Evolutionary conservation across 2,888 invertebrate genomes (phyloP).

Genomic region (Cheilosia soror): DNA sequence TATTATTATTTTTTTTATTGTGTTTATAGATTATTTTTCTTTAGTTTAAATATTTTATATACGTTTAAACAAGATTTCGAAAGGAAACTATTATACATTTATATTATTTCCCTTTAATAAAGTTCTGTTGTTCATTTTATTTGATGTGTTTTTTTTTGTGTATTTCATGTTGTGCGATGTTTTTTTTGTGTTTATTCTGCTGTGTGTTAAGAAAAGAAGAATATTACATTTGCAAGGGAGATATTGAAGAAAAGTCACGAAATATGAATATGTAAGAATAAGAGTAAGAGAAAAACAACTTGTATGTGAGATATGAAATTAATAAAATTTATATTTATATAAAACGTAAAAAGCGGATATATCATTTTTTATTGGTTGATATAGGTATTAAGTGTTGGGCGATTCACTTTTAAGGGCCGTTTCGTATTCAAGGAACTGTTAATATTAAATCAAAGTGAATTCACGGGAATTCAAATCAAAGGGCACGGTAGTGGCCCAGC

Average conservation of each 20-base stretch:
- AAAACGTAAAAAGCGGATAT: constrained; percentile 29
- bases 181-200: constrained; percentile 16
- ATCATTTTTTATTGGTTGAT: no score
- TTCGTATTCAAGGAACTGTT: no score
- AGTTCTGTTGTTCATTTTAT: constrained; percentile 63
- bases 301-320: constrained; percentile 57
- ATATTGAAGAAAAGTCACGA: not conserved
- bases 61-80: constrained; percentile 53
- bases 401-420: no score
- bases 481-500: no score
- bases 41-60: constrained; percentile 52
- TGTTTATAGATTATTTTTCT: constrained; percentile 51
- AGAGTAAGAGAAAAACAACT: constrained; percentile 44
- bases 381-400: no score
- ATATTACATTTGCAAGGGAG: not conserved
- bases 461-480: no score
- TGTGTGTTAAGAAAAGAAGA: not conserved
- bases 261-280: constrained; percentile 12
- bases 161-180: not conserved
- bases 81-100: constrained; percentile 36
- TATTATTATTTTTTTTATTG: constrained; percentile 50
- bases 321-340: constrained; percentile 73
- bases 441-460: no score
- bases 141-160: constrained; percentile 29
- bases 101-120: constrained; percentile 59